These are phyloP conservation scores for Tragulus kanchil DNA, from an alignment of 2,113 vertebrate species.

Conservation along the genomic window DNA sequence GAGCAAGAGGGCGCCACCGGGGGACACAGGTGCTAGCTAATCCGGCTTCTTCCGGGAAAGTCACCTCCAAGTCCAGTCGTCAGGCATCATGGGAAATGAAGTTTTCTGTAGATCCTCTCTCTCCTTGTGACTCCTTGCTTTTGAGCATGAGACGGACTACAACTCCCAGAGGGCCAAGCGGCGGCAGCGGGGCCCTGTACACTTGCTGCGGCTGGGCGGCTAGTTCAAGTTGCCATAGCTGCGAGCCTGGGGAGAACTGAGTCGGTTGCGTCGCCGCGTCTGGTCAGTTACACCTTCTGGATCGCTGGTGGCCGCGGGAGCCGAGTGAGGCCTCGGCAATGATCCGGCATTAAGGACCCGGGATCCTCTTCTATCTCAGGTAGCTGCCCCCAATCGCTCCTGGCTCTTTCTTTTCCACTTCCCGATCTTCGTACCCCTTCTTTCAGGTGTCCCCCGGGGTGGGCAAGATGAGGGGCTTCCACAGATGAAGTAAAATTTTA, in stretches of 20 bases:
- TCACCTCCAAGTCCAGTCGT: fast-evolving
- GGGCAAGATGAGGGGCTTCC: too few relatives aligned
- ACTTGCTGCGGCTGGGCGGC: slow-evolving; percentile 90
- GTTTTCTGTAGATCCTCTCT: neutral
- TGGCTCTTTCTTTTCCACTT: neutral
- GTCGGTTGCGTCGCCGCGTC: slow-evolving; percentile 73
- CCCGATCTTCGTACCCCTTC: too few relatives aligned
- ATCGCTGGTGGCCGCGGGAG: slow-evolving; percentile 69
- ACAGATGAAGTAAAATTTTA: neutral
- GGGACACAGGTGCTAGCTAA: neutral
- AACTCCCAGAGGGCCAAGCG: slow-evolving; percentile 86
- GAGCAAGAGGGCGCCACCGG: neutral
- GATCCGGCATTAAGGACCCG: slow-evolving; percentile 70
- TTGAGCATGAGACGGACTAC: neutral
- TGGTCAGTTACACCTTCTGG: slow-evolving; percentile 70
- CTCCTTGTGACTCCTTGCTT: fast-evolving
- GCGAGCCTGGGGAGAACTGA: slow-evolving; percentile 73
- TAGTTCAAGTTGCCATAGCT: slow-evolving; percentile 97
- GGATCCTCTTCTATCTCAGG: slow-evolving; percentile 65
- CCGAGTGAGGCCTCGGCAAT: slow-evolving; percentile 62
- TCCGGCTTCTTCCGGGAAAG: neutral
- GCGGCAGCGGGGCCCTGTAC: slow-evolving; percentile 76
- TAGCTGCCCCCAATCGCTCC: neutral
- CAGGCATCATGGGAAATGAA: slow-evolving; percentile 78
- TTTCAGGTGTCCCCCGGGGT: too few relatives aligned